Evolutionary conservation across 2,888 invertebrate species (phyloP).

Genomic region (Nasonia oneida): DNA sequence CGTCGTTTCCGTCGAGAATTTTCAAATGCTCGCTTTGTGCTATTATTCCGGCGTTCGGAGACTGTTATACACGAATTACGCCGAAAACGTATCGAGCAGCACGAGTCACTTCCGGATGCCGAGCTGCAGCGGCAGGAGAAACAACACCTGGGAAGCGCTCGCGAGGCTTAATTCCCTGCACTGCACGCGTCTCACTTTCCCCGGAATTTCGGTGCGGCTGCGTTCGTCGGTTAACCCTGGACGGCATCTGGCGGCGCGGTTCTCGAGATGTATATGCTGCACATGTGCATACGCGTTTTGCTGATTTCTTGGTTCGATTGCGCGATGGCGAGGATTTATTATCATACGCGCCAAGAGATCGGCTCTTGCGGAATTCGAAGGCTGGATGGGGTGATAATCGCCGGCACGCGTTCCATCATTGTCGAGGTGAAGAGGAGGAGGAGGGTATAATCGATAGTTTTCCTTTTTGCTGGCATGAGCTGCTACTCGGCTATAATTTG

Average conservation of each 20-base stretch:
- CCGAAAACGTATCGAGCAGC: background rate
- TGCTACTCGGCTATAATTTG: background rate
- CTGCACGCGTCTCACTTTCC: conserved; percentile 6
- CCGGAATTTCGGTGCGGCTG: conserved; percentile 27
- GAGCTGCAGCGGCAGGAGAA: background rate
- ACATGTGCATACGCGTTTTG: background rate
- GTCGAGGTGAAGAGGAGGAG: background rate
- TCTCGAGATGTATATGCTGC: background rate
- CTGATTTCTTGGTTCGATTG: background rate
- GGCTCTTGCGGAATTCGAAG: conserved; percentile 32
- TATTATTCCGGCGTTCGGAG: background rate
- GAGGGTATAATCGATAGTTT: conserved; percentile 7
- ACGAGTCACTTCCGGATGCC: background rate
- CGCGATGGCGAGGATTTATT: conserved; percentile 23
- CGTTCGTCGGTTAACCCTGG: conserved; percentile 44
- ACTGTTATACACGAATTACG: background rate
- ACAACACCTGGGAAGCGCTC: conserved; percentile 24
- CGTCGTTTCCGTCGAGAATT: conserved; percentile 47
- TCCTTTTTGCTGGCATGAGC: background rate
- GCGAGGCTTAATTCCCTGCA: background rate
- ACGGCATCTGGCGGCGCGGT: conserved; percentile 19
- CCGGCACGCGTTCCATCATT: conserved; percentile 29
- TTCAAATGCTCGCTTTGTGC: conserved; percentile 30
- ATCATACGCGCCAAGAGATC: background rate
- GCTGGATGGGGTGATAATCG: conserved; percentile 33